Percentiles rank a stretch among this genome's conserved stretches.
These are phyloP conservation scores for Pilophorus perplexus DNA, from an alignment of 2,888 invertebrate genomes.

Conservation along the genomic window DNA sequence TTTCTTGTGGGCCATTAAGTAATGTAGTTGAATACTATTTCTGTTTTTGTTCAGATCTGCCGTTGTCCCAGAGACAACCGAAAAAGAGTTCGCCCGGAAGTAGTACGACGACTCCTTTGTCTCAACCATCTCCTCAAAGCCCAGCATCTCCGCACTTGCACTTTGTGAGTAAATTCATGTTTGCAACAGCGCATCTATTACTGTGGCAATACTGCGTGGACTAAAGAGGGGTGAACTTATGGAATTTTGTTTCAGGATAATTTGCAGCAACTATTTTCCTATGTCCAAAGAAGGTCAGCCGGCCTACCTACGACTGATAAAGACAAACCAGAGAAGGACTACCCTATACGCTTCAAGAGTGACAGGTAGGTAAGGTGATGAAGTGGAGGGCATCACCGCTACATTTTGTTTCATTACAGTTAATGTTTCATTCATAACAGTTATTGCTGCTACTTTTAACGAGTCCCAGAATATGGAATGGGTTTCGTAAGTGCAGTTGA, in stretches of 20 bases:
- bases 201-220: too few relatives aligned
- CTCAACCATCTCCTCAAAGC: conserved; percentile 21
- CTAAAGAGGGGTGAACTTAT: too few relatives aligned
- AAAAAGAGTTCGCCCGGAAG: conserved; percentile 15
- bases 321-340: conserved; percentile 32
- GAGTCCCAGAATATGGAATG: too few relatives aligned
- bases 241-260: conserved; percentile 32
- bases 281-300: conserved; percentile 9
- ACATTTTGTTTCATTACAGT: too few relatives aligned
- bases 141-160: conserved; percentile 12
- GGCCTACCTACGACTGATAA: conserved; percentile 12
- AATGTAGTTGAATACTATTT: too few relatives aligned
- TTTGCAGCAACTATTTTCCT: conserved; percentile 18
- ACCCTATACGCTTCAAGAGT: conserved; percentile 23
- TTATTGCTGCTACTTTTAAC: too few relatives aligned
- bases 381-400: too few relatives aligned
- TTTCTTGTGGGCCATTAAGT: too few relatives aligned
- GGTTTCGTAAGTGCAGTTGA: too few relatives aligned
- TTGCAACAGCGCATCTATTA: too few relatives aligned
- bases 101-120: conserved; percentile 1
- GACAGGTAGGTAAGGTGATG: conserved; percentile 35
- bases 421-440: too few relatives aligned
- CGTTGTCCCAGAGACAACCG: background rate
- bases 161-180: conserved; percentile 1
- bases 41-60: conserved; percentile 1